phyloP scores from a whole-genome alignment of 1,140 invertebrate genomes.

The Dryas iulia region DNA sequence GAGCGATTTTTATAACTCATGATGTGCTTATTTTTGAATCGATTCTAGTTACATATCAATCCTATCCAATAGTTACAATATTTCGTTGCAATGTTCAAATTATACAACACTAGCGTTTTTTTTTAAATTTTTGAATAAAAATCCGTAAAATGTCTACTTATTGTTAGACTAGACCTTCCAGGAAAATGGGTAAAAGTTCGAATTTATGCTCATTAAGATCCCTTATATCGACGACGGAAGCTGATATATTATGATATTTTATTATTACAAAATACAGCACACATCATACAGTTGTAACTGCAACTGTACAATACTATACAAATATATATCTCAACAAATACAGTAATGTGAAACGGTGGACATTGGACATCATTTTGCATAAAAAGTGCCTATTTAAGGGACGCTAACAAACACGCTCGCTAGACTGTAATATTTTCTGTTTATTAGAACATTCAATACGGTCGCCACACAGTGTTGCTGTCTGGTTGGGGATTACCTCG shows the following conservation, averaged over 20 bases:
- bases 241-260: background rate
- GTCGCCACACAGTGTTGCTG: slow-evolving; percentile 85
- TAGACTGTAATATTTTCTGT: slow-evolving; percentile 5
- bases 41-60: background rate
- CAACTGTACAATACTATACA: background rate
- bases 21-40: background rate
- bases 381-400: background rate
- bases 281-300: background rate
- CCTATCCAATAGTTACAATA: slow-evolving; percentile 29
- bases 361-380: background rate
- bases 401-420: background rate
- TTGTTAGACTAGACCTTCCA: background rate
- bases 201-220: background rate
- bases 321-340: background rate
- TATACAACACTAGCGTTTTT: background rate
- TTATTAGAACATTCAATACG: slow-evolving; percentile 58
- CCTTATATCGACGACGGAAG: background rate
- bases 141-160: background rate
- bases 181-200: background rate
- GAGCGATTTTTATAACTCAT: slow-evolving; percentile 44
- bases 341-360: background rate
- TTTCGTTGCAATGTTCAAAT: slow-evolving; percentile 61
- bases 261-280: background rate
- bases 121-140: too few relatives aligned
- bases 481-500: slow-evolving; percentile 83